Evolutionary conservation across 1,140 invertebrate species (phyloP), one percentile per base, ranked within the genome.

Genomic region (Hypsibius dujardini): DNA sequence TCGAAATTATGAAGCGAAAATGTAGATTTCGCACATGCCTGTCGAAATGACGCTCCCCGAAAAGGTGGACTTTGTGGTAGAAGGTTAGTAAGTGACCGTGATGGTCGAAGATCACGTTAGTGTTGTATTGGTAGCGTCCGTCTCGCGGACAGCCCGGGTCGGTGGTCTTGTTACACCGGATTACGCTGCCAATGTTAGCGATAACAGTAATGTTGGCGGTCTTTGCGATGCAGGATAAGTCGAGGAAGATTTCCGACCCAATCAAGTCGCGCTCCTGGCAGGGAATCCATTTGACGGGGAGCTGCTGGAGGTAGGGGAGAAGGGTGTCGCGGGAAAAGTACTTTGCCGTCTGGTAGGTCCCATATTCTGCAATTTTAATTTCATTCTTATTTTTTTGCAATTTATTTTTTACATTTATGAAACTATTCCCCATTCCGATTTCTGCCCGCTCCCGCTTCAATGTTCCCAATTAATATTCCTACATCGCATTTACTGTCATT

Each of bases 21-120:
- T 28, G 28, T 28, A 28, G 28, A 28, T 28, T 28, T 28, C 28
- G 28, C 28, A 28, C 28, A 28, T 28, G 28, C 28, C 28, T 28
- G n/a, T 56, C 50, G 50, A 42, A 47, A 42, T 3, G 46, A 1
- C 46, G 7, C 76, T 86, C 87, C 46, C 80, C 77, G 71, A 85
- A 88, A 0, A 89, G 77, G 79, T 90, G 86, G 12, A 82, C 84
- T 77, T 92, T 92, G 40, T 87, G 84, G 76, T 91, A 92, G 59
- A 86, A 85, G 1, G 82, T 81, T 1, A 84, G 74, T 1, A 85
- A 74, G 3, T 71, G 74, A n/a, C 87, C 88, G 1, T 80, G 76
- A 70, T 85, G 79, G 75, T 87, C 84, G 75, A 88, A 88, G 0
- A 86, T 88, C 0, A 90, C 82, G 75, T 90, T 86, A 0, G 87